These are phyloP conservation scores for Agonopterix alstromeriana DNA, from an alignment of 2,888 invertebrate genomes.

Conservation along the genomic window DNA sequence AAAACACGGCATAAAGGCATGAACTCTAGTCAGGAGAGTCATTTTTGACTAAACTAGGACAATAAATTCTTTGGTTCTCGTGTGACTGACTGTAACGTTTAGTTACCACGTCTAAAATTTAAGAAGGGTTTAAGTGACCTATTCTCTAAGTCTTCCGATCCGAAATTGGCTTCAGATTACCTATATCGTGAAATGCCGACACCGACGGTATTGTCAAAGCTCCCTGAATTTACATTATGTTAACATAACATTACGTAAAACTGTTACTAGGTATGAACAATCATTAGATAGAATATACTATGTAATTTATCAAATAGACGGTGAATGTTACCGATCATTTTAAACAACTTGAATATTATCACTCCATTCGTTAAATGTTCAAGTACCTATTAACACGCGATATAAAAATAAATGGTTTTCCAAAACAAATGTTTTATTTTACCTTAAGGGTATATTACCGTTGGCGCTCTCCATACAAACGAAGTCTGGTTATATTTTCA, in stretches of 20 bases:
- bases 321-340: constrained; percentile 39
- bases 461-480: too few species aligned
- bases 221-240: constrained; percentile 26
- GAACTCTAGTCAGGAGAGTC: constrained; percentile 11
- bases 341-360: constrained; percentile 62
- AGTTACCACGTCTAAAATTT: constrained; percentile 7
- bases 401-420: constrained; percentile 58
- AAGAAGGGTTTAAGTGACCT: constrained; percentile 11
- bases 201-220: constrained; percentile 21
- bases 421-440: constrained; percentile 40
- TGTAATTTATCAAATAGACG: constrained; percentile 41
- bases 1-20: neutral
- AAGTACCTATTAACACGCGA: constrained; percentile 52
- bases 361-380: constrained; percentile 60
- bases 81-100: constrained; percentile 5
- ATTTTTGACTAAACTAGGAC: constrained; percentile 72
- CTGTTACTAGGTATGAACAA: constrained; percentile 14
- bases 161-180: constrained; percentile 44
- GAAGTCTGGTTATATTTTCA: too few species aligned
- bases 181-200: constrained; percentile 18
- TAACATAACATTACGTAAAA: constrained; percentile 22
- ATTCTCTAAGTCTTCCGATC: constrained; percentile 56
- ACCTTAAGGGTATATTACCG: too few species aligned
- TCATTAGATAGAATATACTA: constrained; percentile 12
- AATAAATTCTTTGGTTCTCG: constrained; percentile 61